Evolutionary conservation across 2,888 invertebrate genomes (phyloP).

Genomic region (Steinernema hermaphroditum): DNA sequence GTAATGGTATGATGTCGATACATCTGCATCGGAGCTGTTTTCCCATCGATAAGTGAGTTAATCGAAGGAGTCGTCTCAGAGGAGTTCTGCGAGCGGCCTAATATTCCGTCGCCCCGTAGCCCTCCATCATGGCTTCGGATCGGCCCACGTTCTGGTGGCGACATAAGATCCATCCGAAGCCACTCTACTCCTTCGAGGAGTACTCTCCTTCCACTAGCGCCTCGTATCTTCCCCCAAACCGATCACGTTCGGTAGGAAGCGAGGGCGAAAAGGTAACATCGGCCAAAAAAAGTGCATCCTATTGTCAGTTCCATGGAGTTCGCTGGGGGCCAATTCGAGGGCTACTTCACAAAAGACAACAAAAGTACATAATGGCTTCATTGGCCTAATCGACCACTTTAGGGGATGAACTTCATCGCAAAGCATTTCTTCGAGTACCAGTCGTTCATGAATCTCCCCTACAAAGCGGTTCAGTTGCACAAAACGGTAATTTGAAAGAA

Average conservation of each 20-base stretch:
- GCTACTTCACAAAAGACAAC: slow-evolving; percentile 2
- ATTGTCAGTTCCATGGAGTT: too few relatives aligned
- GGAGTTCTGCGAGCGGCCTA: slow-evolving; percentile 9
- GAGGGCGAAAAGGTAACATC: slow-evolving; percentile 16
- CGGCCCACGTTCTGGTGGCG: slow-evolving; percentile 52
- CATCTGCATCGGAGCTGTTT: slow-evolving; percentile 15
- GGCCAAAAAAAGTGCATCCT: too few relatives aligned
- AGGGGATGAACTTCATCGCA: slow-evolving; percentile 66
- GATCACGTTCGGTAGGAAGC: slow-evolving; percentile 10
- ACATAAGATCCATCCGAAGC: slow-evolving; percentile 45
- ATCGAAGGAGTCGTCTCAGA: slow-evolving; percentile 26
- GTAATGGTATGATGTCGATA: slow-evolving; percentile 9
- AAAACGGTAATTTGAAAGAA: slow-evolving; percentile 53
- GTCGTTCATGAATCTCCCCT: slow-evolving; percentile 64
- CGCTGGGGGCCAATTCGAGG: background rate
- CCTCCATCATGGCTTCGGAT: slow-evolving; percentile 21
- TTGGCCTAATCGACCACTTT: slow-evolving; percentile 34
- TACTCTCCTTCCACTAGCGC: slow-evolving; percentile 4
- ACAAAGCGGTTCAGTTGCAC: slow-evolving; percentile 65
- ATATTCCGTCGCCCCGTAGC: slow-evolving; percentile 16
- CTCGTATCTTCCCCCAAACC: background rate
- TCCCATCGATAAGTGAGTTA: slow-evolving; percentile 29
- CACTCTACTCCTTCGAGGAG: slow-evolving; percentile 26
- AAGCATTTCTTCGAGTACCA: slow-evolving; percentile 66
- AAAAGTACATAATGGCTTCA: slow-evolving; percentile 34